A percentile compares a stretch with the other conserved stretches of the same genome.
phyloP scores from a whole-genome alignment of 2,113 vertebrate genomes.

The Apteryx owenii region DNA sequence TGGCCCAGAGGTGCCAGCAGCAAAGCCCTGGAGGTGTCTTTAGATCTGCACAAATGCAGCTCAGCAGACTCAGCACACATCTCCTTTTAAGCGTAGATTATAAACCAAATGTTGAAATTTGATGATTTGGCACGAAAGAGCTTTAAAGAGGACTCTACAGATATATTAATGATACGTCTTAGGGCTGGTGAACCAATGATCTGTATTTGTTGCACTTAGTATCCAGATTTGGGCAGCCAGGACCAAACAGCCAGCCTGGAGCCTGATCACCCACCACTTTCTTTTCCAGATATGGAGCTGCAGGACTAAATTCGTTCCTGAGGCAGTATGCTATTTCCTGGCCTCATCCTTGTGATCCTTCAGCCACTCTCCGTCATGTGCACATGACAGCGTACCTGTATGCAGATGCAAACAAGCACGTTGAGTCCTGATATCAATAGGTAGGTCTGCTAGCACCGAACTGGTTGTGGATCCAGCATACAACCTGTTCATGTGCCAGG shows the following conservation, averaged over 20 bases:
- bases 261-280: rapidly evolving
- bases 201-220: rapidly evolving
- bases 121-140: not conserved
- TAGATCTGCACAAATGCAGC: not conserved
- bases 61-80: not conserved
- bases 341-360: not conserved
- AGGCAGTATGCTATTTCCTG: not conserved
- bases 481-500: rapidly evolving
- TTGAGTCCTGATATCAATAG: not conserved
- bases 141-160: not conserved
- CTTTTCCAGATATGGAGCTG: not conserved
- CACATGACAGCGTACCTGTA: rapidly evolving
- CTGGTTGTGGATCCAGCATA: not conserved
- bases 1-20: not conserved
- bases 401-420: rapidly evolving
- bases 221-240: not conserved
- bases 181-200: rapidly evolving
- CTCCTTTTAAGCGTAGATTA: not conserved
- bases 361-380: not conserved
- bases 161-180: not conserved
- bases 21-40: not conserved
- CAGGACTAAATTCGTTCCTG: not conserved
- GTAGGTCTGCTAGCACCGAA: rapidly evolving
- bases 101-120: not conserved
- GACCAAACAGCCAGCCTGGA: not conserved